Evolutionary conservation across 1,140 invertebrate genomes (phyloP).

Genomic region (Neodiprion pinetum): DNA sequence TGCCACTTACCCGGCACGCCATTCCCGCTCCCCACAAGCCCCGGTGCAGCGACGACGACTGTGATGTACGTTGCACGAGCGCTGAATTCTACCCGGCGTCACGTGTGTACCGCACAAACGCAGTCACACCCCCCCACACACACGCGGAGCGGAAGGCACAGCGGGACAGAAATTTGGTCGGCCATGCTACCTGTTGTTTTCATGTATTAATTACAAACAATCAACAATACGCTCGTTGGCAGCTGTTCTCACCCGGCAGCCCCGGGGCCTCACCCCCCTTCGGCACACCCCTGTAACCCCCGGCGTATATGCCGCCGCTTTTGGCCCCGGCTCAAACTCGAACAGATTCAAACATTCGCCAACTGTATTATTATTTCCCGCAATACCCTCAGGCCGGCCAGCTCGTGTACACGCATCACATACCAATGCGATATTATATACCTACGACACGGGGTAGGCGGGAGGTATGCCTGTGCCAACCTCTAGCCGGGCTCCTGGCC

Average conservation of each 20-base stretch:
- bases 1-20: background rate
- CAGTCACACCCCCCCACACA: background rate
- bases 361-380: background rate
- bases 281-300: background rate
- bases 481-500: too few species aligned
- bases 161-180: background rate
- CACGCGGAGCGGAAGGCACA: background rate
- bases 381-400: background rate
- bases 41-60: too few species aligned
- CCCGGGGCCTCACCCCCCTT: background rate
- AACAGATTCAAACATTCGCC: background rate
- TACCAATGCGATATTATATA: background rate
- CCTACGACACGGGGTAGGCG: background rate
- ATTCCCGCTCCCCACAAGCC: background rate
- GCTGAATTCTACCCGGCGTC: too few species aligned
- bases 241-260: background rate
- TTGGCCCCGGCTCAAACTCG: background rate
- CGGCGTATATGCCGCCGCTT: background rate
- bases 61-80: too few species aligned
- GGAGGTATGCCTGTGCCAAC: too few species aligned
- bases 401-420: background rate
- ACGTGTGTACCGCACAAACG: too few species aligned
- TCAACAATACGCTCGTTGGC: background rate
- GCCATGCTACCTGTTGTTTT: background rate
- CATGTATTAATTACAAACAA: background rate